phyloP scores from a whole-genome alignment of 2,797 vertebrate genomes.

The Brotula barbata region DNA sequence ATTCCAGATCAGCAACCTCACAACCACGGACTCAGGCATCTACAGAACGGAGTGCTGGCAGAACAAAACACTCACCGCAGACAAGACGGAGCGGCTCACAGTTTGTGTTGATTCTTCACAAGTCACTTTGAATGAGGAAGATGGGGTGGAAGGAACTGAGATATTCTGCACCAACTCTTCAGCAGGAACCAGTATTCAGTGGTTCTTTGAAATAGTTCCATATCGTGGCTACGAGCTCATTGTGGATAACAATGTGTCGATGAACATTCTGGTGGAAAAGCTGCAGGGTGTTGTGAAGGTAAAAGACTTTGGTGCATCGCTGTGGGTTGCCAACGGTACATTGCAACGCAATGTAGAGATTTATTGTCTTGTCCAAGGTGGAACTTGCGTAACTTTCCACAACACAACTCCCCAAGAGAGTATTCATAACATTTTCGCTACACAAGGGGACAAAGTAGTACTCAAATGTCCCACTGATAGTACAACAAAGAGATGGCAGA shows the following conservation, averaged over 20 bases:
- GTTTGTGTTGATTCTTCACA: conserved; percentile 62
- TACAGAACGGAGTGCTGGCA: conserved; percentile 77
- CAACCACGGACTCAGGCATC: conserved; percentile 63
- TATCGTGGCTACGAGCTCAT: conserved; percentile 48
- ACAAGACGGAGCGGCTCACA: conserved; percentile 45
- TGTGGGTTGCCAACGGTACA: conserved; percentile 44
- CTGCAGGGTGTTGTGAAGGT: conserved; percentile 48
- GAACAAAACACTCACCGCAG: conserved; percentile 32
- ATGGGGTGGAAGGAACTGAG: conserved; percentile 14
- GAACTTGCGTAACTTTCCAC: conserved; percentile 68
- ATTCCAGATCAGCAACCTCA: conserved; percentile 65
- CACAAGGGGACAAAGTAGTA: conserved; percentile 62
- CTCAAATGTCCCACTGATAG: conserved; percentile 61
- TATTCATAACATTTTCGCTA: conserved; percentile 58
- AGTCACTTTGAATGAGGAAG: conserved; percentile 37
- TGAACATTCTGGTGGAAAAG: conserved; percentile 51
- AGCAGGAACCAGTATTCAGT: conserved; percentile 56
- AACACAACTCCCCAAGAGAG: conserved; percentile 41
- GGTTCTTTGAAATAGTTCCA: conserved; percentile 65
- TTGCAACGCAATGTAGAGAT: conserved; percentile 53
- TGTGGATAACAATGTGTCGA: conserved; percentile 68
- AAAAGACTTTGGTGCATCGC: conserved; percentile 43
- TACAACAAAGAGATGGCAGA: conserved; percentile 67
- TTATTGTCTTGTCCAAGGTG: conserved; percentile 66
- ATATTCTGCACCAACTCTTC: conserved; percentile 60